Conservation (phyloP, 2,888 invertebrate species). For the Nymphalis polychloros region DNA sequence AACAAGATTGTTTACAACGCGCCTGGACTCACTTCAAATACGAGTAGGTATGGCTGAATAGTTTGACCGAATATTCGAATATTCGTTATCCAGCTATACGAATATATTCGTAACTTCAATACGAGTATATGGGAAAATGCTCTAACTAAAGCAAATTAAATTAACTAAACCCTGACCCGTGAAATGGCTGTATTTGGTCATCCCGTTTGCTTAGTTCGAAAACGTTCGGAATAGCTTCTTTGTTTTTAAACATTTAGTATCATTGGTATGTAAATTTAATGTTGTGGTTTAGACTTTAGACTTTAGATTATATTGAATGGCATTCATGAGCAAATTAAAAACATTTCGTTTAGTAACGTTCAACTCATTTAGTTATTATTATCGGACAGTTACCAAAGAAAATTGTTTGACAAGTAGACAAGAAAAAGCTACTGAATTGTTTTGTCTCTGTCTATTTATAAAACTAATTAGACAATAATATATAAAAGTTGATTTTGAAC, state of each 20-base stretch:
- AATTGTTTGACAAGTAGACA: no score
- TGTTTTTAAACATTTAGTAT: constrained; percentile 6
- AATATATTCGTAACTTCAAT: neutral
- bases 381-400: no score
- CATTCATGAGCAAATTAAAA: neutral
- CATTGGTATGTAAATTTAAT: constrained; percentile 9
- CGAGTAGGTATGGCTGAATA: no score
- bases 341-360: neutral
- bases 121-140: neutral
- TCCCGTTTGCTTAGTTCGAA: constrained; percentile 5
- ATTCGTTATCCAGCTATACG: no score
- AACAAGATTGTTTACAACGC: no score
- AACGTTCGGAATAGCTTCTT: constrained; percentile 6
- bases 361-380: no score
- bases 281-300: neutral
- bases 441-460: no score
- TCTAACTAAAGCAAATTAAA: constrained; percentile 4
- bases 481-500: no score
- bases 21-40: no score
- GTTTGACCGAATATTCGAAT: no score
- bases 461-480: no score
- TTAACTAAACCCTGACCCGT: constrained; percentile 34
- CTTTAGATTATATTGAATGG: neutral
- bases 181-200: constrained; percentile 42
- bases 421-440: no score